These are phyloP conservation scores for Pollicipes pollicipes DNA, from an alignment of 1,140 invertebrate species.

Conservation along the genomic window DNA sequence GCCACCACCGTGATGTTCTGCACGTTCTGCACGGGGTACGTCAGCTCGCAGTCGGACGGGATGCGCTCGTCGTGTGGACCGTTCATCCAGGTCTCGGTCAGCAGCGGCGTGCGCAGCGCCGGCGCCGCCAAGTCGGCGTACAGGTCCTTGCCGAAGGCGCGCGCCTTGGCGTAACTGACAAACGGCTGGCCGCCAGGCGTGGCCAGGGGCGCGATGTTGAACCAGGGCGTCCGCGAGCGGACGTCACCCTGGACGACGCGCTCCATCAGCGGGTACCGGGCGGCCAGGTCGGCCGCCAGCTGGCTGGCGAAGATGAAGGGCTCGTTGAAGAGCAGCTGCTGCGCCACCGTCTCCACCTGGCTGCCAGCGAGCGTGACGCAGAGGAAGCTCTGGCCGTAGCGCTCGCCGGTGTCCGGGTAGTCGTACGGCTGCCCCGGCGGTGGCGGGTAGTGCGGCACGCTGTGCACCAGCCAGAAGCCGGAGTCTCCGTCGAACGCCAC, in stretches of 20 bases:
- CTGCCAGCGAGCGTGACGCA: conserved; percentile 51
- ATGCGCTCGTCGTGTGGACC: conserved; percentile 41
- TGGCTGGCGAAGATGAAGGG: conserved; percentile 44
- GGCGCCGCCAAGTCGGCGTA: conserved; percentile 68
- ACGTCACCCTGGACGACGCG: conserved; percentile 40
- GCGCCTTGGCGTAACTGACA: conserved; percentile 57
- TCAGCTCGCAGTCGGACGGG: conserved; percentile 40
- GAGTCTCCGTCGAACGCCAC: conserved; percentile 47
- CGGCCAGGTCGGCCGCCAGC: conserved; percentile 33
- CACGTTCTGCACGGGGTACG: conserved; percentile 42
- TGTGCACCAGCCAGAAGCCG: conserved; percentile 81
- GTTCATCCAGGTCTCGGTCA: conserved; percentile 75
- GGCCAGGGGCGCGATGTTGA: conserved; percentile 35
- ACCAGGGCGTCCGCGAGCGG: conserved; percentile 42
- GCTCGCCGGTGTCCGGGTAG: conserved; percentile 50
- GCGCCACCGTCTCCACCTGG: conserved; percentile 48
- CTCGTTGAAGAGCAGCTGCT: conserved; percentile 54
- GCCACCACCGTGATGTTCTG: conserved; percentile 44
- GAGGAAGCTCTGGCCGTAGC: conserved; percentile 69
- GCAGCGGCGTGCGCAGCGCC: conserved; percentile 43
- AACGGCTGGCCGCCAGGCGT: conserved; percentile 41
- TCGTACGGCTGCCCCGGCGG: conserved; percentile 37
- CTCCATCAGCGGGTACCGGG: conserved; percentile 37
- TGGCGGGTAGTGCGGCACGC: conserved; percentile 63
- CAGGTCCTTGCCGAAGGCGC: conserved; percentile 54